Evolutionary conservation across 2,113 vertebrate species (phyloP).

Genomic region (Anarhynchus alexandrinus): DNA sequence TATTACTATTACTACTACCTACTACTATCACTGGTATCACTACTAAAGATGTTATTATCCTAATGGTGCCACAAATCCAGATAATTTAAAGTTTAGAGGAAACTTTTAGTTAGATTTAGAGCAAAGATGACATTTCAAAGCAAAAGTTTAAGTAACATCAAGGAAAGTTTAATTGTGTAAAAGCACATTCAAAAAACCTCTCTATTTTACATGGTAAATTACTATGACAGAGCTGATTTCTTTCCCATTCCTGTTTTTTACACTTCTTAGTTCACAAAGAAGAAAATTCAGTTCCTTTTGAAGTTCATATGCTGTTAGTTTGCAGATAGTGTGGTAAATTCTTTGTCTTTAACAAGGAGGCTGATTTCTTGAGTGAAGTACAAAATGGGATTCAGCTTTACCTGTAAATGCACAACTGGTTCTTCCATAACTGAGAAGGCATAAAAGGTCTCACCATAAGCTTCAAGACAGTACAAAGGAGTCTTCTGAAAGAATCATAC

Average conservation of each 20-base stretch:
- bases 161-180: neutral
- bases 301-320: neutral
- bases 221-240: neutral
- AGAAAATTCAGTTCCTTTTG: neutral
- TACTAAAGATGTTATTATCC: neutral
- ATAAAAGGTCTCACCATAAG: neutral
- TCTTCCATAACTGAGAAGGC: neutral
- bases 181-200: fast-evolving
- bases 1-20: neutral
- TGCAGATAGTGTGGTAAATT: neutral
- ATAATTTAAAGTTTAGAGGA: neutral
- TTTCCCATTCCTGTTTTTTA: neutral
- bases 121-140: neutral
- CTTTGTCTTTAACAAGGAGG: neutral
- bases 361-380: neutral
- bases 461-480: neutral
- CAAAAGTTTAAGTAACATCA: neutral
- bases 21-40: neutral
- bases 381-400: neutral
- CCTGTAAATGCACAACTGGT: neutral
- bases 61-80: neutral
- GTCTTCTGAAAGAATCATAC: neutral
- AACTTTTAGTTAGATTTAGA: neutral
- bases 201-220: neutral
- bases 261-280: neutral